Evolutionary conservation across 2,797 vertebrate genomes (phyloP).

Genomic region (Phrynocephalus forsythii): DNA sequence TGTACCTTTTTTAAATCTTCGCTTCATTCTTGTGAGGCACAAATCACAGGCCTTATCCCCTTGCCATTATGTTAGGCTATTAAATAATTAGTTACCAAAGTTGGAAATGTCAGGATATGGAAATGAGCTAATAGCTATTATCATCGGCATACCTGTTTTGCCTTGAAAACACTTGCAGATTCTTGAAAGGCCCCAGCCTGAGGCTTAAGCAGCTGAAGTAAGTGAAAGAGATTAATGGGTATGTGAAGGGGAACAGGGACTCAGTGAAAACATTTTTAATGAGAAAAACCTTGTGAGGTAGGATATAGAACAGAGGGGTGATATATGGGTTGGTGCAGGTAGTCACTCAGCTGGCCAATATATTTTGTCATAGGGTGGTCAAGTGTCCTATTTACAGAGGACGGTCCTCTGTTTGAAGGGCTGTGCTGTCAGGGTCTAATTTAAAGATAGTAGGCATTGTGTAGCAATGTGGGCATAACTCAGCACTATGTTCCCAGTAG

Average conservation of each 20-base stretch:
- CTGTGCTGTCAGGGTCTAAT: background rate
- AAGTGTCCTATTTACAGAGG: background rate
- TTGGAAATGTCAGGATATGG: constrained; percentile 59
- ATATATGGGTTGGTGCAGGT: background rate
- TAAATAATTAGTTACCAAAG: constrained; percentile 56
- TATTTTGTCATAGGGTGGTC: background rate
- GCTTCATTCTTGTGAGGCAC: constrained; percentile 45
- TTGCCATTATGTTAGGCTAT: constrained; percentile 51
- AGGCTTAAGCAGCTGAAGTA: constrained; percentile 50
- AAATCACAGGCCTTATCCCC: constrained; percentile 27
- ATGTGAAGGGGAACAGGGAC: constrained; percentile 2
- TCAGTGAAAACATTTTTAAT: constrained; percentile 42
- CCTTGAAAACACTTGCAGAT: constrained; percentile 45
- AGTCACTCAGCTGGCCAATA: background rate
- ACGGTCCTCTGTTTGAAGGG: background rate
- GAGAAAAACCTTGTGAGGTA: constrained; percentile 28
- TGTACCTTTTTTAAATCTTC: constrained; percentile 41
- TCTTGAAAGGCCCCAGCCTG: constrained; percentile 49
- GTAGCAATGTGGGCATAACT: too few relatives aligned
- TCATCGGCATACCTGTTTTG: constrained; percentile 53
- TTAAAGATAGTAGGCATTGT: background rate
- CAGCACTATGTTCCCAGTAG: too few relatives aligned
- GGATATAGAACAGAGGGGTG: background rate
- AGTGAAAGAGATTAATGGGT: constrained; percentile 38
- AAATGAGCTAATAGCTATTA: constrained; percentile 50